Base-by-base conservation (phyloP, 2,888 invertebrate genomes). In the Holacanthella duospinosa region DNA sequence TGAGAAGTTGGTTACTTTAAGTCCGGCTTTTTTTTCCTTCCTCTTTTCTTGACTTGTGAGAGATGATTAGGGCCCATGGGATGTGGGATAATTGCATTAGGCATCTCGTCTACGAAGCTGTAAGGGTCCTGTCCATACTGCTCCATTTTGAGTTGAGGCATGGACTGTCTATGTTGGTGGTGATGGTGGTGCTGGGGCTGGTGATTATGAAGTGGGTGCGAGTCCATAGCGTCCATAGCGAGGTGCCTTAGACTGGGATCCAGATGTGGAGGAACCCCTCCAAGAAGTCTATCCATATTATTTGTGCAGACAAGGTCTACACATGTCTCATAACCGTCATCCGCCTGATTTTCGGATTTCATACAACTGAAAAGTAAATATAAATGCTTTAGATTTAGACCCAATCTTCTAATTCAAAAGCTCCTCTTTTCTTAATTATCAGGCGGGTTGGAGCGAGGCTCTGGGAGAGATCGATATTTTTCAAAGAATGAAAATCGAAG, bases 291-390 rank as follows among this genome's bases (percentile, higher is more conserved):
- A 53, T 76, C 76, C 62, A 75, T 68, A 66, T 76, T 74, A 56
- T 74, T 75, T 4, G 16, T 21, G 77, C 77, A 71, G 76, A 78
- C 67, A 76, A 77, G 72, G 77, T 78, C 75, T 77, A 78, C 74
- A 79, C 89, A 87, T 74, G 90, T 89, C 82, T 90, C 90, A 81
- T 91, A 91, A 72, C 90, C 90, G 81, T 91, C 90, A 81, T 91
- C 90, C 76, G 66, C 68, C 63, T 87, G 86, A 75, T 85, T 86
- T 80, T 89, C 89, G 75, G 84, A 82, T 79, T 80, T 83, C 80
- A 76, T 74, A 65, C 67, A 67, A 62, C 68, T 68, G 56, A 2
- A 16, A 53, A 24, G 53, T 24, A 53, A 53, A 53, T 21, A 53
- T 16, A 36, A 36, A 36, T 16, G 36, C 36, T 36, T 36, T 2